These are phyloP conservation scores for Eurystomus glaucurus DNA, from an alignment of 2,797 vertebrate species.

Conservation along the genomic window DNA sequence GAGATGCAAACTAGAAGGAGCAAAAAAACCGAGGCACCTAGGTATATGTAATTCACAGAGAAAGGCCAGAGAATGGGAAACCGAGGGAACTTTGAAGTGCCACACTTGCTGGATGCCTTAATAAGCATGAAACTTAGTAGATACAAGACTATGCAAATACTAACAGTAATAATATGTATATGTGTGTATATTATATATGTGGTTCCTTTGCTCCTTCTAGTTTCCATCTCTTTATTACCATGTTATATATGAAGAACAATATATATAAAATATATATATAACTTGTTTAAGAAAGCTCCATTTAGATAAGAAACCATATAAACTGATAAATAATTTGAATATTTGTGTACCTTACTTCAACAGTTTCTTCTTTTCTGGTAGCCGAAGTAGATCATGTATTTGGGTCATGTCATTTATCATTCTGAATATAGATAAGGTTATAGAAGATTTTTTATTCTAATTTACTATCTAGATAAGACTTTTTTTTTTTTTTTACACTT, in stretches of 20 bases:
- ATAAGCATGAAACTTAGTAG: background rate
- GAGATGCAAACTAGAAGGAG: background rate
- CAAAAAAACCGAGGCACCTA: background rate
- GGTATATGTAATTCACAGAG: background rate
- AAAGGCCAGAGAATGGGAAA: background rate
- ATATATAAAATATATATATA: too few relatives aligned
- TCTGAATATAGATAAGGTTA: background rate
- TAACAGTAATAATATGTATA: background rate
- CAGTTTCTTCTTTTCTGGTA: background rate
- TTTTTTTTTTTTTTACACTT: too few relatives aligned
- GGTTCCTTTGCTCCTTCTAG: background rate
- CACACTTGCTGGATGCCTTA: background rate
- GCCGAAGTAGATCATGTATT: background rate
- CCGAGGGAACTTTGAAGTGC: background rate
- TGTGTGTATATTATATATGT: too few relatives aligned
- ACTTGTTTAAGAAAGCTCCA: too few relatives aligned
- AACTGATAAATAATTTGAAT: background rate
- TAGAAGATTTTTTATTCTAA: background rate
- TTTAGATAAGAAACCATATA: too few relatives aligned
- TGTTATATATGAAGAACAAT: background rate
- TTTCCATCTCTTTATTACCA: background rate
- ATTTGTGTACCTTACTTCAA: background rate
- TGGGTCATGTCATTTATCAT: background rate
- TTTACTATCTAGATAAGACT: background rate
- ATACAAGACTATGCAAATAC: background rate